A percentile compares a stretch with the other conserved stretches of the same genome.
Conservation (phyloP, 2,888 invertebrate genomes). For the Apodemia hepburni region DNA sequence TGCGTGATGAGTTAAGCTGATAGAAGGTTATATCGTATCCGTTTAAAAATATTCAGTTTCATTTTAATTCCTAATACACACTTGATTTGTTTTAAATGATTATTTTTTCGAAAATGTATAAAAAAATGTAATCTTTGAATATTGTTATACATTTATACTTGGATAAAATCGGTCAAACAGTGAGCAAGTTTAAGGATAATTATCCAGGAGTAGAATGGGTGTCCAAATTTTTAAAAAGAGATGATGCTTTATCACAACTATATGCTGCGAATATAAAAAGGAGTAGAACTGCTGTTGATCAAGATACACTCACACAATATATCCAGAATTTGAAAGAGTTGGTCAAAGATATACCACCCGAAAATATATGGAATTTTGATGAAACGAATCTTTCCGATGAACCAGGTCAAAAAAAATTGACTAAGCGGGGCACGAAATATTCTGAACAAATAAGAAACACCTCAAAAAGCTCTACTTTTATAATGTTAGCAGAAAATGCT, state of each 20-base stretch:
- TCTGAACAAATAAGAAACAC: conserved; percentile 41
- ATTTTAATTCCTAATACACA: too few species aligned
- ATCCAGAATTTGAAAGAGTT: conserved; percentile 29
- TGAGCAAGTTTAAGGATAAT: conserved; percentile 25
- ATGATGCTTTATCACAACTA: background rate
- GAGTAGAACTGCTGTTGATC: conserved; percentile 29
- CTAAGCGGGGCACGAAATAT: conserved; percentile 41
- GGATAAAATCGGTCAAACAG: too few species aligned
- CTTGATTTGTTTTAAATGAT: too few species aligned
- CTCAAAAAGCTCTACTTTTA: conserved; percentile 40
- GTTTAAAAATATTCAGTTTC: too few species aligned
- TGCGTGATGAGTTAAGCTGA: too few species aligned
- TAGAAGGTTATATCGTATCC: too few species aligned
- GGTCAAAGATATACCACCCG: conserved; percentile 26
- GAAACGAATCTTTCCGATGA: conserved; percentile 16
- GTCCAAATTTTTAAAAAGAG: conserved; percentile 24
- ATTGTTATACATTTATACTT: too few species aligned
- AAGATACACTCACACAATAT: conserved; percentile 26
- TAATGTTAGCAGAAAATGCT: conserved; percentile 48
- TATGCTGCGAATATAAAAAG: conserved; percentile 2
- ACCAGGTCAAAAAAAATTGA: conserved; percentile 31
- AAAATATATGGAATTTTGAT: conserved; percentile 26
- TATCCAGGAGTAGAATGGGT: conserved; percentile 23
- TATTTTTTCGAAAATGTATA: too few species aligned
- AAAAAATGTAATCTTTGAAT: too few species aligned